Evolutionary conservation across 1,140 invertebrate species (phyloP).

Genomic region (Trichoplusia ni): DNA sequence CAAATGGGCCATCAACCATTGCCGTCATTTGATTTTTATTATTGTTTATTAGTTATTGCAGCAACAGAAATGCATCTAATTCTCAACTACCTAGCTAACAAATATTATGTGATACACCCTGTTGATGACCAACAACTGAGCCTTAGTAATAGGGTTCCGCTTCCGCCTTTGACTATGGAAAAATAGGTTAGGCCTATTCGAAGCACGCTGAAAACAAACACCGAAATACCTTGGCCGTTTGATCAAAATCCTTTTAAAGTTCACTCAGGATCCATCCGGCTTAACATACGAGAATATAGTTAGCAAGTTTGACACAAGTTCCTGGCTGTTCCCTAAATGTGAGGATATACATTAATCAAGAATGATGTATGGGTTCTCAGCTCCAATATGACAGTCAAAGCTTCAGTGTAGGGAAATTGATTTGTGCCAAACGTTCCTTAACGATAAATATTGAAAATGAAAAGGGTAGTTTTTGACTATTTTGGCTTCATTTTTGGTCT

Average conservation of each 20-base stretch:
- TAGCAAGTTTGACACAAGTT: constrained; percentile 10
- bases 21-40: too few relatives aligned
- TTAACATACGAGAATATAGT: not conserved
- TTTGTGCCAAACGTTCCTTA: not conserved
- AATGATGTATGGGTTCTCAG: not conserved
- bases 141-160: too few relatives aligned
- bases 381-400: not conserved
- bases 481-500: not conserved
- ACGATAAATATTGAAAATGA: not conserved
- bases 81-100: too few relatives aligned
- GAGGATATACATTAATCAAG: constrained; percentile 8
- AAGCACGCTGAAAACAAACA: not conserved
- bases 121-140: too few relatives aligned
- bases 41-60: too few relatives aligned
- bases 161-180: too few relatives aligned
- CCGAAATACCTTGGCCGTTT: not conserved
- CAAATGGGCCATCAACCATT: too few relatives aligned
- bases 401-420: not conserved
- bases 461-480: not conserved
- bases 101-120: too few relatives aligned
- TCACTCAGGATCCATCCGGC: not conserved
- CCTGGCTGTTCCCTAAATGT: not conserved
- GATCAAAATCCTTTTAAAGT: not conserved
- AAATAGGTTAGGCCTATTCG: too few relatives aligned
- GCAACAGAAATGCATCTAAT: too few relatives aligned